Percentiles rank a stretch among this genome's conserved stretches.
Evolutionary conservation across 2,888 invertebrate genomes (phyloP).

Genomic region (Philereme transversata): DNA sequence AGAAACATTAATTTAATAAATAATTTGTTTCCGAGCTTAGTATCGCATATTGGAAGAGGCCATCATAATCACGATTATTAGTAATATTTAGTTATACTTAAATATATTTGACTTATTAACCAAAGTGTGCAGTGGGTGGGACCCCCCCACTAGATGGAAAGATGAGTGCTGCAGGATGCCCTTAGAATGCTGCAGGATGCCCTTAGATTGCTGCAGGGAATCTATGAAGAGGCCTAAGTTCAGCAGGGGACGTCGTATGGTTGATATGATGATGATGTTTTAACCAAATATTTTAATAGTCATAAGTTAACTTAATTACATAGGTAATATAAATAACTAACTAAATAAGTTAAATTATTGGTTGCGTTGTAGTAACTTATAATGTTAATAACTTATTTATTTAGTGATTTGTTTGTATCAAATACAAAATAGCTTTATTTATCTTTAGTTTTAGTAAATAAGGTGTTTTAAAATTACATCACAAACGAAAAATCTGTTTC

Average conservation of each 20-base stretch:
- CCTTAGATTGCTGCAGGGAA: too few relatives aligned
- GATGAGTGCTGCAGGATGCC: too few relatives aligned
- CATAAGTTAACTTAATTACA: constrained; percentile 1
- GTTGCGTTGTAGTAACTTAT: constrained; percentile 47
- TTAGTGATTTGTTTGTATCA: constrained; percentile 4
- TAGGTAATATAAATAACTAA: neutral
- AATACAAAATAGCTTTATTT: constrained; percentile 23
- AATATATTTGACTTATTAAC: too few relatives aligned
- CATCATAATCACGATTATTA: too few relatives aligned
- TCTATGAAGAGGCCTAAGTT: neutral
- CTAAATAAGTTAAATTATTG: constrained; percentile 9
- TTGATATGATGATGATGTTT: constrained; percentile 6
- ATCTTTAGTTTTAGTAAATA: neutral
- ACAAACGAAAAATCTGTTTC: constrained; percentile 20
- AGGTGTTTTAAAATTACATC: constrained; percentile 26
- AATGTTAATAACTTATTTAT: constrained; percentile 11
- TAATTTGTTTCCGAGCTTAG: too few relatives aligned
- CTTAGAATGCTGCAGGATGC: too few relatives aligned
- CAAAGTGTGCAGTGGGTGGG: too few relatives aligned
- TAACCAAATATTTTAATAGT: constrained; percentile 31
- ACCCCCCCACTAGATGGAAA: too few relatives aligned
- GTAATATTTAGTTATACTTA: too few relatives aligned
- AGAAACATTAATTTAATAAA: too few relatives aligned
- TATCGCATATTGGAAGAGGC: too few relatives aligned
- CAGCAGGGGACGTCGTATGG: too few relatives aligned